These are phyloP conservation scores for Ommatoiulus sabulosus DNA, from an alignment of 2,888 invertebrate genomes.

Conservation along the genomic window DNA sequence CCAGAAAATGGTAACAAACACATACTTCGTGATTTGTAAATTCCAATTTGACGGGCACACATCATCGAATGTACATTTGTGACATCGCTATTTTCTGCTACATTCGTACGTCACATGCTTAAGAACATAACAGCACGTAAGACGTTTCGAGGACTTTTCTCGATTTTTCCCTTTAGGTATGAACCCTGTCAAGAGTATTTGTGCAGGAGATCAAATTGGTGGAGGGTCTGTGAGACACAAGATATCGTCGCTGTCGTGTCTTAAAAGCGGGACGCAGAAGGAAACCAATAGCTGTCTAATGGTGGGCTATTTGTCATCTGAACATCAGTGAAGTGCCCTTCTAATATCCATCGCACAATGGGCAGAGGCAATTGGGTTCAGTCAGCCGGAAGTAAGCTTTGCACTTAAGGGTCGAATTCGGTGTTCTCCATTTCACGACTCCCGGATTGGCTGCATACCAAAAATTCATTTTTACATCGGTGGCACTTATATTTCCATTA, in stretches of 20 bases:
- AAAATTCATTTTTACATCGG: constrained; percentile 30
- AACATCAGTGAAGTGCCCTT: constrained; percentile 35
- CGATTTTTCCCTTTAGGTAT: neutral
- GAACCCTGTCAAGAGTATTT: neutral
- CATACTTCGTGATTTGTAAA: too few relatives aligned
- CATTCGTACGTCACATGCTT: too few relatives aligned
- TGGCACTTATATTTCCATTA: constrained; percentile 41
- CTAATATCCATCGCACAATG: constrained; percentile 44
- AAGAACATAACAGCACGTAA: too few relatives aligned
- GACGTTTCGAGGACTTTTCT: neutral
- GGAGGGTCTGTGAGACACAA: neutral
- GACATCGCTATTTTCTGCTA: too few relatives aligned
- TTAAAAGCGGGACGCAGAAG: constrained; percentile 6
- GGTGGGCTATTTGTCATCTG: constrained; percentile 35
- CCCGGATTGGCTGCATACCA: constrained; percentile 47
- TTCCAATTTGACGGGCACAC: too few relatives aligned
- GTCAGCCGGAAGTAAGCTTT: constrained; percentile 47
- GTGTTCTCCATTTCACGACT: neutral
- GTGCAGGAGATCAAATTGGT: neutral
- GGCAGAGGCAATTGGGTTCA: constrained; percentile 48
- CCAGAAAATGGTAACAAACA: too few relatives aligned
- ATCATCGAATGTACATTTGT: too few relatives aligned
- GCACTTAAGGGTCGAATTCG: constrained; percentile 48
- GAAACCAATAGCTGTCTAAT: constrained; percentile 48
- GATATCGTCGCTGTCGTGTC: constrained; percentile 28